Base-by-base conservation (phyloP, 2,797 vertebrate genomes). In the Cynopterus sphinx region DNA sequence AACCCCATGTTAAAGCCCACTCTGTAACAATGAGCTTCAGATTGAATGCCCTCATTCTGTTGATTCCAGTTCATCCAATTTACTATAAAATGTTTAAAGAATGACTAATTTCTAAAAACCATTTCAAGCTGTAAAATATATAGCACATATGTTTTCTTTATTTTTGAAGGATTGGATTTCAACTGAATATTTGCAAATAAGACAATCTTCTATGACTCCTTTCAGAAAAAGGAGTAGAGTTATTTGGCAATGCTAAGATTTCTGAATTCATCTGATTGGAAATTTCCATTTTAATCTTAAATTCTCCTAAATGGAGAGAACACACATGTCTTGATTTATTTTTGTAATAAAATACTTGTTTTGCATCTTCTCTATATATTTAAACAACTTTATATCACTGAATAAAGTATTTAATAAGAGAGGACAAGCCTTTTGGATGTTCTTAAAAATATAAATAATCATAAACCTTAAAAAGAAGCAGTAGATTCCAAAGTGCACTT, bases 151-250 rank as follows among this genome's bases (percentile, higher is more conserved):
- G 3, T 49, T 87, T 74, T 24, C 65, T 90, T 81, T 78, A 19
- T 41, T 84, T 95, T 71, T 81, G 15, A 92, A 94, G 21, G n/a
- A 11, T 22, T 63, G 24, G 5, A 55, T 4, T 67, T 41, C 51
- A 87, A 84, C 15, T 51, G 22, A 53, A 73, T 46, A 82, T 43
- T 31, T 93, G 13, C 61, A 91, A 94, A 82, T 91, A 49, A 88
- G 55, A 39, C 36, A 55, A 67, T 61, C 65, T 89, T 73, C 55
- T 65, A 46, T 16, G 59, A 79, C 51, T 74, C 33, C 28, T 83
- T 88, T 82, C 15, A 68, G 57, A 28, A 83, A 82, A 86, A 7
- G 49, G 33, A 39, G 19, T 51, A 86, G 22, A 94, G 67, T 82
- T 86, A 83, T n/a, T 78, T 93, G 81, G 11, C 28, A 74, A 41